Evolutionary conservation across 2,113 vertebrate genomes (phyloP), one percentile per base, ranked within the genome.

Genomic region (Chionomys nivalis): DNA sequence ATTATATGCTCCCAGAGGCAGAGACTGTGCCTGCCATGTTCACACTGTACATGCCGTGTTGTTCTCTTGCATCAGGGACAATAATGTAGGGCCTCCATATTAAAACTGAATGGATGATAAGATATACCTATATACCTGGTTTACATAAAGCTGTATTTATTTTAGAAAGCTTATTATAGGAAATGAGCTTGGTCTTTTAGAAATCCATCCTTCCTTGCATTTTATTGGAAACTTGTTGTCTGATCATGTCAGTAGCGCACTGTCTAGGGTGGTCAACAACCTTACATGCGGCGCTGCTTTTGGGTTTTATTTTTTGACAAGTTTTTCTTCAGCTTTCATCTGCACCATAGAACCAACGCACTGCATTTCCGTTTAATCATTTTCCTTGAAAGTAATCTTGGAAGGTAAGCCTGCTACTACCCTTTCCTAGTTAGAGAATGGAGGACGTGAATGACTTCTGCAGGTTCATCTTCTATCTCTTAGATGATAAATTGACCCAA

Each of bases 211-310:
- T 87, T 78, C 31, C 52, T 86, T 94, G 24, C 31, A n/a, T 75
- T 96, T 87, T 93, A 44, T 44, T 82, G 21, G 89, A 49, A 94
- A 93, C 95, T 73, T 93, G 0, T 63, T 66, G 17, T 72, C 96
- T 95, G 42, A 87, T 96, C 94, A 96, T 83, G 42, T 91, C 82
- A 95, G 79, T 83, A 94, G 97, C 97, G 78, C 96, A 73, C 73
- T 97, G 68, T 97, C 96, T 81, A 97, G 89, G 91, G 93, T 87
- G 93, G 76, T 96, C 95, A 97, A 5, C 94, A 93, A 92, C 93
- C 95, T 97, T 88, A 81, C 81, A 94, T 93, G 76, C 78, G 31
- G 26, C 97, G 39, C n/a, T 63, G 52, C 19, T 72, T 97, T 97
- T 97, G 36, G 24, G 24, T 72, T 55, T 26, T 52, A 28, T 78